These are phyloP conservation scores for Melanaphis sacchari DNA, from an alignment of 1,140 invertebrate genomes.

Conservation along the genomic window DNA sequence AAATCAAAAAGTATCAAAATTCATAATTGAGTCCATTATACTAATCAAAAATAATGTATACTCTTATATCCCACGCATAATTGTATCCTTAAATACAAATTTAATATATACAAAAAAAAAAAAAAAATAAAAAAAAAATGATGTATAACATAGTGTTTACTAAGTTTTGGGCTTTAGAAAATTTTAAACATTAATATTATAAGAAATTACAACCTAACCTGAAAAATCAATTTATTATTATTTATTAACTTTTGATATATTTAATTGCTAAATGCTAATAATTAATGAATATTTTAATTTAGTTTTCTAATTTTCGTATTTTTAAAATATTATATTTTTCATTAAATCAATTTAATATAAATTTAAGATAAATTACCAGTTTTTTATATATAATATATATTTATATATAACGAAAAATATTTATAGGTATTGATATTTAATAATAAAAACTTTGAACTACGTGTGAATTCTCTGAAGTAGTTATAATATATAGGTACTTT, in stretches of 20 bases:
- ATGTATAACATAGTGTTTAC: not conserved
- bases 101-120: too few species aligned
- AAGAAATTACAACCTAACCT: too few species aligned
- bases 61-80: not conserved
- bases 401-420: not conserved
- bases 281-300: too few species aligned
- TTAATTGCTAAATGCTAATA: not conserved
- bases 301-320: too few species aligned
- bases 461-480: not conserved
- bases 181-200: not conserved
- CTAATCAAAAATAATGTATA: not conserved
- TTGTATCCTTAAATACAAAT: not conserved
- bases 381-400: not conserved
- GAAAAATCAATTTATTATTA: not conserved
- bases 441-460: not conserved
- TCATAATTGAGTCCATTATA: not conserved
- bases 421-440: constrained; percentile 16
- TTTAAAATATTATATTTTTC: not conserved
- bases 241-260: not conserved
- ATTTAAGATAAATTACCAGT: not conserved
- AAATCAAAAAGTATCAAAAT: not conserved
- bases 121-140: not conserved
- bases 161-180: not conserved
- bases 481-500: not conserved
- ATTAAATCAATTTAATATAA: not conserved